A percentile compares a stretch with the other conserved stretches of the same genome.
phyloP scores from a whole-genome alignment of 1,140 invertebrate species.

The Drosophila littoralis region DNA sequence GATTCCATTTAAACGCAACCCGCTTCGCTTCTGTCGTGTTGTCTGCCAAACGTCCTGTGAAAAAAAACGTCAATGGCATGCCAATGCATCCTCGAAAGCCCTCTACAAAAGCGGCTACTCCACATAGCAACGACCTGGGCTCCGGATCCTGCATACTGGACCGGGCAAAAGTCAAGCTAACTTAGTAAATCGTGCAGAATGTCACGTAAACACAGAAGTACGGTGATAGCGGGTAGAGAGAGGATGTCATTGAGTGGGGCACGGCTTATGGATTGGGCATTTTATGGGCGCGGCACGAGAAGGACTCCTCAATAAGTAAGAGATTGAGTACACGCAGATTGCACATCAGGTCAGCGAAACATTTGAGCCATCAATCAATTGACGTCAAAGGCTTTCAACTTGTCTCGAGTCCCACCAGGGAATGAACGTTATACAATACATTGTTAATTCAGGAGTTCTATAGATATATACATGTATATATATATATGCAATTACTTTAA shows the following conservation, averaged over 20 bases:
- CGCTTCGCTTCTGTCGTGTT: neutral
- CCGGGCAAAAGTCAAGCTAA: constrained; percentile 49
- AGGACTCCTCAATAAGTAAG: constrained; percentile 14
- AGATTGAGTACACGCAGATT: constrained; percentile 15
- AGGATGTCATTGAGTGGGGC: constrained; percentile 1
- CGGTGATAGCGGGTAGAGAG: constrained; percentile 23
- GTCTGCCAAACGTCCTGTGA: constrained; percentile 6
- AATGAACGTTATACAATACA: neutral
- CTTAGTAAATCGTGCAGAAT: constrained; percentile 67
- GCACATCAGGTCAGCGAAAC: constrained; percentile 33
- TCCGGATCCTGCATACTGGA: neutral
- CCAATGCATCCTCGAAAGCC: constrained; percentile 24
- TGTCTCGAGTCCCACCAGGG: neutral
- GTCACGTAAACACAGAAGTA: constrained; percentile 64
- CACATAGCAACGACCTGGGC: constrained; percentile 13
- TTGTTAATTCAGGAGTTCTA: neutral
- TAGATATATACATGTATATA: neutral
- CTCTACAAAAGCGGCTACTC: constrained; percentile 13
- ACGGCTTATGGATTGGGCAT: constrained; percentile 55
- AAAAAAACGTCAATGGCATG: constrained; percentile 22
- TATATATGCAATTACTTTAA: neutral
- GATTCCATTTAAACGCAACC: constrained; percentile 71
- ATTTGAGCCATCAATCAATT: constrained; percentile 43
- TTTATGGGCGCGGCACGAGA: constrained; percentile 57
- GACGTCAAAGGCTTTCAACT: constrained; percentile 26